A percentile compares a stretch with the other conserved stretches of the same genome.
phyloP scores from a whole-genome alignment of 1,140 invertebrate species.

The Drosophila nasuta region DNA sequence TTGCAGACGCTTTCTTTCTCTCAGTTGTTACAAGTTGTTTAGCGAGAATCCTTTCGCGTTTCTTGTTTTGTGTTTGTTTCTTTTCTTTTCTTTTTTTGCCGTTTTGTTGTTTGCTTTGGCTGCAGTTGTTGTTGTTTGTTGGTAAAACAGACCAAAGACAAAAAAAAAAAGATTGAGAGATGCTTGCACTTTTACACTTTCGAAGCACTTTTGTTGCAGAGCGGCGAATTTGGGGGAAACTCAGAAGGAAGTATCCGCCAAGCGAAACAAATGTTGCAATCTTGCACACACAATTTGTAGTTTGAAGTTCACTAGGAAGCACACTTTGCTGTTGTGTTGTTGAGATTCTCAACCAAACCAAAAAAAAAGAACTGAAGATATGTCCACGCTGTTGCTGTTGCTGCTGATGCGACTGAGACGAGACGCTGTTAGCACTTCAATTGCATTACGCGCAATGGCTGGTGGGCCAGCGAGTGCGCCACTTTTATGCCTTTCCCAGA shows the following conservation, averaged over 20 bases:
- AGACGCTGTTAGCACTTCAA: conserved; percentile 81
- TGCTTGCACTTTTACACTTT: conserved; percentile 50
- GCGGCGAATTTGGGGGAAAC: not conserved
- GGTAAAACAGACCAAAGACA: conserved; percentile 10
- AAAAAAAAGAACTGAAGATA: conserved; percentile 57
- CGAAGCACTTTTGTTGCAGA: conserved; percentile 26
- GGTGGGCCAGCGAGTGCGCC: conserved; percentile 75
- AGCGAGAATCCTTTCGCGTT: conserved; percentile 46
- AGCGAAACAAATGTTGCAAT: conserved; percentile 30
- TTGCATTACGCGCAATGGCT: conserved; percentile 85
- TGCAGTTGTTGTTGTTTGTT: not conserved
- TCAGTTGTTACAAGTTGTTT: conserved; percentile 1
- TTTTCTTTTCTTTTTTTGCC: not conserved
- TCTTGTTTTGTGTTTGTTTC: not conserved
- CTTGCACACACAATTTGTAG: conserved; percentile 28
- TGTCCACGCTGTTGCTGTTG: conserved; percentile 61
- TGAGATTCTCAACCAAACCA: conserved; percentile 44
- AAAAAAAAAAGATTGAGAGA: conserved; percentile 20
- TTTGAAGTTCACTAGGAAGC: no score
- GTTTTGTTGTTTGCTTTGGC: not conserved
- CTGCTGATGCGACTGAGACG: conserved; percentile 50
- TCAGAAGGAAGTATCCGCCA: conserved; percentile 30
- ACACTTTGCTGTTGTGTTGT: conserved; percentile 27
- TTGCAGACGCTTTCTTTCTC: not conserved
- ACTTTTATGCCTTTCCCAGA: conserved; percentile 84